Percentiles rank a stretch among this genome's conserved stretches.
Evolutionary conservation across 1,140 invertebrate species (phyloP).

Genomic region (Dryas iulia): DNA sequence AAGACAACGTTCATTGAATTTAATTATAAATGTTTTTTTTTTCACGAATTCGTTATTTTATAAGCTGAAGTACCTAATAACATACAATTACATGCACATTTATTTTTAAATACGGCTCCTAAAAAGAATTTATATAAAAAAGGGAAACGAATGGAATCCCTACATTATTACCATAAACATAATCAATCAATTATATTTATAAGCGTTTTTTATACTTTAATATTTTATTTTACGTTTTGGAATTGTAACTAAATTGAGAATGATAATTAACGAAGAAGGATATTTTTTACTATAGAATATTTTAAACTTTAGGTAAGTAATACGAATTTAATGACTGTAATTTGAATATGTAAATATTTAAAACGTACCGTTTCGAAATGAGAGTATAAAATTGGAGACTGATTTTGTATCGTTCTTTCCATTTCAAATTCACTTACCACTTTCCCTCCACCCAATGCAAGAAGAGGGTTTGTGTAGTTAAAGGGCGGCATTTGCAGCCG

Average conservation of each 20-base stretch:
- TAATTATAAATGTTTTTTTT: conserved; percentile 5
- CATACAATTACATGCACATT: too few relatives aligned
- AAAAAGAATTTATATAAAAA: background rate
- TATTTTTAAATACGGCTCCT: too few relatives aligned
- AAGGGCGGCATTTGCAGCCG: conserved; percentile 91
- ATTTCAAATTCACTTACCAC: conserved; percentile 80
- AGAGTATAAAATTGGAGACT: background rate
- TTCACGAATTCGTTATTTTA: background rate
- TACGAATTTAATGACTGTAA: background rate
- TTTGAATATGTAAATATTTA: background rate
- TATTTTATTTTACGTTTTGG: too few relatives aligned
- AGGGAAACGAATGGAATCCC: background rate
- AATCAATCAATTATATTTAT: too few relatives aligned
- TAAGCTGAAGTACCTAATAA: background rate
- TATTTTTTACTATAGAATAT: background rate
- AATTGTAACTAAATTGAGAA: too few relatives aligned
- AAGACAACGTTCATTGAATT: background rate
- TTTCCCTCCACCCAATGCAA: conserved; percentile 85
- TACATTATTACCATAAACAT: too few relatives aligned
- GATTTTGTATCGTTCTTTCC: background rate
- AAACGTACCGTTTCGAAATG: background rate
- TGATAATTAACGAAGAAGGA: background rate
- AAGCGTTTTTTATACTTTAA: too few relatives aligned
- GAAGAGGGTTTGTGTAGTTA: conserved; percentile 90
- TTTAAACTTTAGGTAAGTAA: background rate